Evolutionary conservation across 1,140 invertebrate genomes (phyloP).

Genomic region (Aphelinus certus): DNA sequence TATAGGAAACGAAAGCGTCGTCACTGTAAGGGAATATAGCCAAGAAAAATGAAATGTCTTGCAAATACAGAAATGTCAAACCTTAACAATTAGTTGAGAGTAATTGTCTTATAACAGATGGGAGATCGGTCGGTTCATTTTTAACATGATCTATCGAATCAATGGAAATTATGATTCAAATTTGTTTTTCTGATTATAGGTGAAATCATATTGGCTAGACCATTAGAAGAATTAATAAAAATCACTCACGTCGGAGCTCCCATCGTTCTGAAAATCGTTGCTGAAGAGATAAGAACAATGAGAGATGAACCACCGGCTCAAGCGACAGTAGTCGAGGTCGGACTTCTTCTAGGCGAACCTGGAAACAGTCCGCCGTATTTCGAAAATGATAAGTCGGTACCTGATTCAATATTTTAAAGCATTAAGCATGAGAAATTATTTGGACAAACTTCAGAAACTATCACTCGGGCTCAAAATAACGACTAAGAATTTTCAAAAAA

Average conservation of each 20-base stretch:
- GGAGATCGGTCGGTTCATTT: too few relatives aligned
- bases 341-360: slow-evolving; percentile 79
- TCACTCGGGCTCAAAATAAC: too few relatives aligned
- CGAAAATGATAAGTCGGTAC: slow-evolving; percentile 76
- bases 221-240: slow-evolving; percentile 78
- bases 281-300: slow-evolving; percentile 80
- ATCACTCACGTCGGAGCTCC: slow-evolving; percentile 81
- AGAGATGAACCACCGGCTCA: slow-evolving; percentile 78
- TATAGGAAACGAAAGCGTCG: slow-evolving; percentile 22
- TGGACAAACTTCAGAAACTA: too few relatives aligned
- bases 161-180: too few relatives aligned
- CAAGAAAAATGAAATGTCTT: too few relatives aligned
- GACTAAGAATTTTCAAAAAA: too few relatives aligned
- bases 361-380: slow-evolving; percentile 81
- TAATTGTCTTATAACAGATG: too few relatives aligned
- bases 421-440: neutral
- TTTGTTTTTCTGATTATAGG: slow-evolving; percentile 62
- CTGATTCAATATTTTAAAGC: slow-evolving; percentile 11
- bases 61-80: too few relatives aligned
- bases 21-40: too few relatives aligned
- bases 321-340: slow-evolving; percentile 80
- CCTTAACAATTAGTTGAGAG: too few relatives aligned
- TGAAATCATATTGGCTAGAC: slow-evolving; percentile 77
- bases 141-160: too few relatives aligned
- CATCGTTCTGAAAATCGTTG: slow-evolving; percentile 82